Evolutionary conservation across 2,797 vertebrate species (phyloP).

Genomic region (Myotis daubentonii): DNA sequence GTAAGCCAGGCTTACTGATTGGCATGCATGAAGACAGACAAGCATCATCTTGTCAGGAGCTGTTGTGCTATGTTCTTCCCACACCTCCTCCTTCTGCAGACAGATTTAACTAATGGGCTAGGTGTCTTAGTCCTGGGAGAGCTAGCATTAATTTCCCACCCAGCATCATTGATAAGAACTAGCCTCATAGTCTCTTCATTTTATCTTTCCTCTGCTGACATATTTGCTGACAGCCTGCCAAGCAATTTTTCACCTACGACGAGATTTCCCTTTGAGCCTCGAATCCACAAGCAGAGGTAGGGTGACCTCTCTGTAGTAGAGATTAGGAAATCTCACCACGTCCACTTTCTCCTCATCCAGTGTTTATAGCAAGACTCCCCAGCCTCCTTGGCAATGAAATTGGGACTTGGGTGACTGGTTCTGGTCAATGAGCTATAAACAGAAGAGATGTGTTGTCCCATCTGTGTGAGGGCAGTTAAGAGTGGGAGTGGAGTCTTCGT

Average conservation of each 20-base stretch:
- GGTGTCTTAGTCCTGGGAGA: slow-evolving; percentile 29
- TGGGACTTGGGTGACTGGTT: neutral
- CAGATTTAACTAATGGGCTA: slow-evolving; percentile 41
- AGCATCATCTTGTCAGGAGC: slow-evolving; percentile 4
- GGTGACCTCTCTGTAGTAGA: neutral
- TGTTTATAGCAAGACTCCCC: neutral
- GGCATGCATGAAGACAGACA: neutral
- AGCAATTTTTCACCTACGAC: slow-evolving; percentile 41
- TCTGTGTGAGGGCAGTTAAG: neutral
- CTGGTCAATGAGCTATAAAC: neutral
- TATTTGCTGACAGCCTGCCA: slow-evolving; percentile 17
- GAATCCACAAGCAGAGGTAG: neutral
- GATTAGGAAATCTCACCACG: slow-evolving; percentile 1
- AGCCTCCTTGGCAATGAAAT: neutral
- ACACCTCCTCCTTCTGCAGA: neutral
- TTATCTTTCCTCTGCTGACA: slow-evolving; percentile 38
- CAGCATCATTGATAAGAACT: slow-evolving; percentile 36
- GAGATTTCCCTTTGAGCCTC: slow-evolving; percentile 15
- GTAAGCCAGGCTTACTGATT: neutral
- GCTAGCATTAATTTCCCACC: slow-evolving; percentile 54
- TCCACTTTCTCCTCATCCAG: neutral
- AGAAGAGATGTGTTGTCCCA: neutral
- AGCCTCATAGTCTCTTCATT: slow-evolving; percentile 24
- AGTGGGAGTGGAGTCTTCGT: neutral
- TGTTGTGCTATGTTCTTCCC: slow-evolving; percentile 4